These are phyloP conservation scores for Atta colombica DNA, from an alignment of 1,140 invertebrate genomes.

Conservation along the genomic window DNA sequence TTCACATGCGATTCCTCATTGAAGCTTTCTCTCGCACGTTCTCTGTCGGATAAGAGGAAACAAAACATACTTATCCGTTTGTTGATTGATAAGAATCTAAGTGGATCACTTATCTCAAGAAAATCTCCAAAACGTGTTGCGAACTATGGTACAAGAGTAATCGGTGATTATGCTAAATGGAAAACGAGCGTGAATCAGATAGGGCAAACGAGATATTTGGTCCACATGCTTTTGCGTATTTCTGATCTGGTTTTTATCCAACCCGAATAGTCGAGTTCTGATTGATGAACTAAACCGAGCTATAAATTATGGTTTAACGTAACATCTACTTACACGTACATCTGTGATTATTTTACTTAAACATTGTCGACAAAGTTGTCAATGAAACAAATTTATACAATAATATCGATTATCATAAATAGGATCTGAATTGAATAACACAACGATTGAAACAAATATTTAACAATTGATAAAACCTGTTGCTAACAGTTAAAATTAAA, in stretches of 20 bases:
- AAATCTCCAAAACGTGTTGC: background rate
- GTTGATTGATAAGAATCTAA: conserved; percentile 60
- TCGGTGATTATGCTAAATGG: background rate
- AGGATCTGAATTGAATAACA: background rate
- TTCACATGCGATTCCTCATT: conserved; percentile 51
- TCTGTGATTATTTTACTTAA: background rate
- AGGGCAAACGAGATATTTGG: conserved; percentile 46
- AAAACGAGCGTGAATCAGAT: conserved; percentile 9
- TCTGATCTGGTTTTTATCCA: conserved; percentile 60
- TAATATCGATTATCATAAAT: background rate
- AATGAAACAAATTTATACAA: background rate
- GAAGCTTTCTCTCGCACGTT: conserved; percentile 58
- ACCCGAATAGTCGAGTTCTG: conserved; percentile 27
- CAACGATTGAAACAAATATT: background rate
- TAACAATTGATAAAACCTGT: background rate
- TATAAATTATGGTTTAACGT: conserved; percentile 31
- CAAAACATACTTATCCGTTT: background rate
- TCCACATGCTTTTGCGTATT: conserved; percentile 63
- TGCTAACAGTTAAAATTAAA: background rate
- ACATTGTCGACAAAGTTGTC: background rate
- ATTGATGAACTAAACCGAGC: conserved; percentile 40
- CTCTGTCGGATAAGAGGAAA: conserved; percentile 7
- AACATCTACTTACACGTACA: background rate
- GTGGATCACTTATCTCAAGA: conserved; percentile 36
- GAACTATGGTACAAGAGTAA: background rate